Evolutionary conservation across 2,888 invertebrate species (phyloP).

Genomic region (Scelioninae gen. 2): DNA sequence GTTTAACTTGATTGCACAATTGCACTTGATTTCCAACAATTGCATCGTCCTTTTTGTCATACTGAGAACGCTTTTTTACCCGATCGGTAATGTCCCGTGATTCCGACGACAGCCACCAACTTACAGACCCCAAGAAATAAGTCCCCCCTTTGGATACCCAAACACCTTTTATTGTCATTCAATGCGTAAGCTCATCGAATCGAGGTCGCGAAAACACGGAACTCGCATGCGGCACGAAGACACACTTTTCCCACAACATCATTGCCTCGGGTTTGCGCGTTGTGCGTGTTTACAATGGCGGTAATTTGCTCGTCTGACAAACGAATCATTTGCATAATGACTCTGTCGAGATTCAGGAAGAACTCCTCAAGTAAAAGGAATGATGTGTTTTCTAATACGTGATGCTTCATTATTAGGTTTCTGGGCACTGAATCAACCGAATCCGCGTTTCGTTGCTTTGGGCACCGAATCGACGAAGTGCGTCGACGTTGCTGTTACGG

Average conservation of each 20-base stretch:
- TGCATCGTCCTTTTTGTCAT: too few species aligned
- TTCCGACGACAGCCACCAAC: too few species aligned
- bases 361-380: conserved; percentile 16
- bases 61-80: too few species aligned
- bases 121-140: too few species aligned
- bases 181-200: conserved; percentile 62
- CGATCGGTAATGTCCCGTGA: too few species aligned
- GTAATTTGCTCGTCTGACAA: conserved; percentile 65
- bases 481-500: conserved; percentile 84
- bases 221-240: conserved; percentile 71
- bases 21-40: too few species aligned
- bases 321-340: conserved; percentile 63
- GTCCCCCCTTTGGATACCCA: too few species aligned
- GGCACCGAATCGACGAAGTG: conserved; percentile 94
- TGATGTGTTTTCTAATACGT: conserved; percentile 9
- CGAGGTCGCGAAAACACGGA: conserved; percentile 74
- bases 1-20: too few species aligned
- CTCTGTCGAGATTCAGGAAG: conserved; percentile 22
- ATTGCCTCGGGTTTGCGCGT: conserved; percentile 61
- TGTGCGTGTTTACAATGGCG: conserved; percentile 58
- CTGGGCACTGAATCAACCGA: conserved; percentile 93
- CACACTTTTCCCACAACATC: conserved; percentile 74
- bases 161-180: conserved; percentile 29
- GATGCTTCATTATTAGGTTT: conserved; percentile 78
- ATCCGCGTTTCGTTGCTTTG: conserved; percentile 89